Evolutionary conservation across 2,113 vertebrate species (phyloP), one percentile per base, ranked within the genome.

Genomic region (Leptobrachium ailaonicum): DNA sequence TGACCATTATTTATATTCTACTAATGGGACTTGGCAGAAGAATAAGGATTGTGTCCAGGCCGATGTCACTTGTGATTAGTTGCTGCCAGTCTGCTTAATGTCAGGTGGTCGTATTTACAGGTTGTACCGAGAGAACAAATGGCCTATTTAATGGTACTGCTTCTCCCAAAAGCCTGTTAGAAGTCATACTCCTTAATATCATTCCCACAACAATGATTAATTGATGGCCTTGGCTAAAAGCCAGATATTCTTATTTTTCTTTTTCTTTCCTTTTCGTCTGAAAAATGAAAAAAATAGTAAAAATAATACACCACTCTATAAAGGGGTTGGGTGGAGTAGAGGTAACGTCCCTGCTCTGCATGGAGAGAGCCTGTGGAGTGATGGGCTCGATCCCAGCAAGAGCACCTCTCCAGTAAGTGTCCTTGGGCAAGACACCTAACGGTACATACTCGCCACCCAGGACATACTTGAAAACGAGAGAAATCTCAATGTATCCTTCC

Each of bases 31-130:
- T 85, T 84, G 85, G 80, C 85, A 82, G 68, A 9, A 86, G 77
- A 76, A 87, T 32, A 47, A 80, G 82, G 44, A 64, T 80, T 73
- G 85, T 82, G 85, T 79, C 82, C 81, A 82, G 13, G 75, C 81
- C 84, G 86, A 82, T 87, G 82, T 84, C 47, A 77, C 85, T 86
- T 80, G 78, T 83, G 85, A 85, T 85, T 89, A 89, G 87, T 82
- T 73, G 69, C 85, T 87, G 82, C 8, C 64, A 83, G 32, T 7
- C 80, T 73, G 66, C 58, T 76, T 83, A 13, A 50, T 6, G 76
- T 82, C 67, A 68, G 82, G 67, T 83, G 73, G 41, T 50, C 79
- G 78, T 50, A 76, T 32, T 32, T 66, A n/a, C 11, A 42, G 62
- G 80, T 60, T 73, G 20, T 62, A 53, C 45, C 6, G 40, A 58